Base-by-base conservation (phyloP, 2,797 vertebrate genomes). In the Lagorchestes hirsutus region DNA sequence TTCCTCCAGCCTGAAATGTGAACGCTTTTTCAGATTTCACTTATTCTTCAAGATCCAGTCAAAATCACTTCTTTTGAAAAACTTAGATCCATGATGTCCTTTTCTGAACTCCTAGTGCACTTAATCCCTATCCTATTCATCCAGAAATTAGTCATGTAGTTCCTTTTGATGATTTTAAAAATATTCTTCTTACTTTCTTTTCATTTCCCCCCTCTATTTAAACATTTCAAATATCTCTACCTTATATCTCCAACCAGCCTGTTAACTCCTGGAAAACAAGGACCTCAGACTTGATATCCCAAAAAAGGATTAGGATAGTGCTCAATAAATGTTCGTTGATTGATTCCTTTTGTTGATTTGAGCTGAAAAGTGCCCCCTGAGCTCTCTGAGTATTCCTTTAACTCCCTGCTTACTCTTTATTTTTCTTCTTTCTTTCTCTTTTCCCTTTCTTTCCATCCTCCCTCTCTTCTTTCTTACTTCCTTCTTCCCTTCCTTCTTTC, bases 291-390 rank as follows among this genome's bases (percentile, higher is more conserved):
- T 14, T 87, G 93, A 62, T n/a, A 74, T 87, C 9, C 40, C 40
- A 40, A 50, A 50, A 40, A 87, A 87, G 2, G 40, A 18, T 87
- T 87, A 46, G 40, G 22, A 50, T 50, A 50, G 87, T 59, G 8
- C 13, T 92, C 29, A 94, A 67, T 82, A 55, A 96, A 95, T 74
- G n/a, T 16, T 54, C 95, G 90, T 1, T 46, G 58, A 95, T 1
- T n/a, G 58, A 94, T 94, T 94, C 94, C 55, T 91, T 95, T 90
- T 67, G n/a, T 91, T 82, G 14, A 57, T 92, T 95, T 94, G 56
- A 55, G 4, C 91, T 55, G 2, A n/a, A n/a, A 82, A 40, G 24
- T 87, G n/a, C 56, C 52, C 5, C 59, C 2, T 57, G 58, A 92
- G 82, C 92, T 96, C 93, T 91, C 46, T 95, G 54, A 52, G 0